Evolutionary conservation across 2,888 invertebrate genomes (phyloP).

Genomic region (Chaetoderma sp.): DNA sequence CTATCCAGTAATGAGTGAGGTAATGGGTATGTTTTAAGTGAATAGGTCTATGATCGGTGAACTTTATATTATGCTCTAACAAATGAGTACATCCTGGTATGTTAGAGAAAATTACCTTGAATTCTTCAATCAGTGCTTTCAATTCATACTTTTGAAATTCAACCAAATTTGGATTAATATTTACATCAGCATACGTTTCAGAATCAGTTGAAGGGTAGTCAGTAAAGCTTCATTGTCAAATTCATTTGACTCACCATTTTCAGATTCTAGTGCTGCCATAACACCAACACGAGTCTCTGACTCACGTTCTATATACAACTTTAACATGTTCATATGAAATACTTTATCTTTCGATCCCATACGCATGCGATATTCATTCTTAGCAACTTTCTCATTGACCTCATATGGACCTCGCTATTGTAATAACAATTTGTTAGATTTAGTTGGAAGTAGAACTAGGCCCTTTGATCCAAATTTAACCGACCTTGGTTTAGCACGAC

Average conservation of each 20-base stretch:
- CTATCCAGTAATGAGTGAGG: background rate
- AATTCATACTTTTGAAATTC: constrained; percentile 1
- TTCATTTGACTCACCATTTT: too few relatives aligned
- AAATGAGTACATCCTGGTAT: constrained; percentile 13
- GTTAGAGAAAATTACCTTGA: constrained; percentile 10
- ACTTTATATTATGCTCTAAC: constrained; percentile 8
- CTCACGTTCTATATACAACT: constrained; percentile 17
- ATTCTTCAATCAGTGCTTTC: background rate
- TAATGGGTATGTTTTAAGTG: too few relatives aligned
- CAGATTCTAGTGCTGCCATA: too few relatives aligned
- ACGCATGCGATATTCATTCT: constrained; percentile 19
- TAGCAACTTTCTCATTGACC: constrained; percentile 15
- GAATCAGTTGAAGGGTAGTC: too few relatives aligned
- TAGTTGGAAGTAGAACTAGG: constrained; percentile 34
- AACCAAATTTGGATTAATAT: background rate
- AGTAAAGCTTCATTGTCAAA: too few relatives aligned
- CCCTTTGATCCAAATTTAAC: constrained; percentile 35
- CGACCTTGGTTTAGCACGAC: constrained; percentile 18
- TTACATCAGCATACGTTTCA: background rate
- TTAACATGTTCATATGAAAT: constrained; percentile 30
- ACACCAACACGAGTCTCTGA: background rate
- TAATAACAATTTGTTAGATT: constrained; percentile 31
- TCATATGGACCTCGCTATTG: constrained; percentile 33
- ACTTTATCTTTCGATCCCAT: constrained; percentile 19
- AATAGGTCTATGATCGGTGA: constrained; percentile 7